Percentiles rank a stretch among this genome's conserved stretches.
Conservation (phyloP, 2,797 vertebrate species). For the Enteromius trimaculatus region DNA sequence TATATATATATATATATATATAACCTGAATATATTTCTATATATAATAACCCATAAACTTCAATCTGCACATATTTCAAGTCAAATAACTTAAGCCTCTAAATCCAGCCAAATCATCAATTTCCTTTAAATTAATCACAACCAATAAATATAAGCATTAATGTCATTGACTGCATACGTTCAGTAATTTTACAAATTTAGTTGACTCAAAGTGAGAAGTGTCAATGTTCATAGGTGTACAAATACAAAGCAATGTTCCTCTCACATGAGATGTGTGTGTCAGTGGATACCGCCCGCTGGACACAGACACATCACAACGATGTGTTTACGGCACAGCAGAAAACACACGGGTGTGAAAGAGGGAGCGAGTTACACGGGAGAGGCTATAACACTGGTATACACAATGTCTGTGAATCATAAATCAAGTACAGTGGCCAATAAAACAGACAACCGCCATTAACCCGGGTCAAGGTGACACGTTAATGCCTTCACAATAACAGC, state of each 20-base stretch:
- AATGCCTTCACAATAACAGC: constrained; percentile 6
- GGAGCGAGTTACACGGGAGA: not conserved
- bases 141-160: no score
- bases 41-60: no score
- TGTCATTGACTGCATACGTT: not conserved
- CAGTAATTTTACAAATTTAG: not conserved
- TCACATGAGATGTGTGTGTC: constrained; percentile 9
- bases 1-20: not conserved
- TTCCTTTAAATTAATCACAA: no score
- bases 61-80: no score
- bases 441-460: not conserved
- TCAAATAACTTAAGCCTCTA: no score
- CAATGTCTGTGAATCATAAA: constrained; percentile 18
- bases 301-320: not conserved
- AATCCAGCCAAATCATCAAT: no score
- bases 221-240: constrained; percentile 1
- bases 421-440: constrained; percentile 26
- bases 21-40: no score
- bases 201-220: not conserved
- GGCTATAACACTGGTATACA: not conserved
- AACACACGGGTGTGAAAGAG: constrained; percentile 23
- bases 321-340: not conserved
- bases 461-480: constrained; percentile 33
- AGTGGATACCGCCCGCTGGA: not conserved
- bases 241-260: constrained; percentile 12